phyloP scores from a whole-genome alignment of 2,797 vertebrate species.

The Antrozous pallidus region DNA sequence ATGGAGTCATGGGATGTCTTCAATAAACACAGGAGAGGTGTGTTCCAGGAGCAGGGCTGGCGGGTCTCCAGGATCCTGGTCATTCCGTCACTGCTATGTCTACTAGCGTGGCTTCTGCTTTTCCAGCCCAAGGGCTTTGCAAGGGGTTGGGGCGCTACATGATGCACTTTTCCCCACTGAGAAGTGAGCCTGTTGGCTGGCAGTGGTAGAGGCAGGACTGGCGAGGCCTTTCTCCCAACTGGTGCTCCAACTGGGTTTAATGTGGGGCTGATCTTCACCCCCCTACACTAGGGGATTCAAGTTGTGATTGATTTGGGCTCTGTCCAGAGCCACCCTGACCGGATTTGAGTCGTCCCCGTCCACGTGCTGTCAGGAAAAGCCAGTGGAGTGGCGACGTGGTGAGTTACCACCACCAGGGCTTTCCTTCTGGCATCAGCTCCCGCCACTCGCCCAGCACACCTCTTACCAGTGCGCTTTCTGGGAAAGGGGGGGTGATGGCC shows the following conservation, averaged over 20 bases:
- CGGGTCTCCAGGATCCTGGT: not conserved
- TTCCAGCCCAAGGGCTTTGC: not conserved
- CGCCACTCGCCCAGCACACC: not conserved
- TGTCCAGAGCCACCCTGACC: not conserved
- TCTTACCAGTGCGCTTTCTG: not conserved
- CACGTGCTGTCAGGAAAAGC: accelerated
- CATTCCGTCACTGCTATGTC: not conserved
- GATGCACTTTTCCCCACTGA: not conserved
- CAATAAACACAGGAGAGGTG: not conserved
- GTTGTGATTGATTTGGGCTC: not conserved
- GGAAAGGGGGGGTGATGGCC: not conserved
- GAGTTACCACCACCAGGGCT: not conserved
- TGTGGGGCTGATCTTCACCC: not conserved
- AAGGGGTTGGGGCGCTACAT: not conserved
- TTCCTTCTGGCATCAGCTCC: not conserved
- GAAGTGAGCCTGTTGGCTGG: not conserved
- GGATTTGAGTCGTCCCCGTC: too few relatives aligned
- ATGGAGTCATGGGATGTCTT: not conserved
- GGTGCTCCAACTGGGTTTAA: not conserved
- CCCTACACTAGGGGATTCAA: not conserved
- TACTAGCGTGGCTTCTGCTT: not conserved
- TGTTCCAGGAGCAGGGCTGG: not conserved
- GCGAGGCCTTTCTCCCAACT: not conserved
- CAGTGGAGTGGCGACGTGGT: accelerated
- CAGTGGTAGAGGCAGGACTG: not conserved